Percentiles rank a stretch among this genome's conserved stretches.
These are phyloP conservation scores for Diarsia rubi DNA, from an alignment of 2,888 invertebrate species.

Conservation along the genomic window DNA sequence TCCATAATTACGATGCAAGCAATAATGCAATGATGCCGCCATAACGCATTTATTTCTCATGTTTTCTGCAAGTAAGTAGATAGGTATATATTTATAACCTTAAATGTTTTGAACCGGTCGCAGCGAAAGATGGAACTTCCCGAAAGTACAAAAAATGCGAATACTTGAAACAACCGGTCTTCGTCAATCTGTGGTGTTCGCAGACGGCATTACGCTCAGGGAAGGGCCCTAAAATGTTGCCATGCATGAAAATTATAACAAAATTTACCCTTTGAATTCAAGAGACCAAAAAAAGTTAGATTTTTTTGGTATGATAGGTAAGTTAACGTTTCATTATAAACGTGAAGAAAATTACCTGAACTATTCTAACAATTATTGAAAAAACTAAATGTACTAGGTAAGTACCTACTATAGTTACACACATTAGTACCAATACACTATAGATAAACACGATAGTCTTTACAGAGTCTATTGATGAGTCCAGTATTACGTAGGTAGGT, in stretches of 20 bases:
- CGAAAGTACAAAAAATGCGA: neutral
- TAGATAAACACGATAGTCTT: neutral
- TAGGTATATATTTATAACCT: neutral
- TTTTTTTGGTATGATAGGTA: neutral
- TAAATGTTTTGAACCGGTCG: slow-evolving; percentile 10
- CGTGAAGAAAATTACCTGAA: neutral
- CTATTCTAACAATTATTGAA: neutral
- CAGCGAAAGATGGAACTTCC: slow-evolving; percentile 13
- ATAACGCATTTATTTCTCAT: neutral
- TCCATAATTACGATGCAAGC: neutral
- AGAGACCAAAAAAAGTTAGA: too few species aligned
- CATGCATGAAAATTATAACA: neutral
- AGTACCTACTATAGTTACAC: too few species aligned
- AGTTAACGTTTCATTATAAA: neutral
- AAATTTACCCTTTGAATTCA: neutral
- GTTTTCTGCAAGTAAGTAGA: neutral
- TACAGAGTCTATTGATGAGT: neutral
- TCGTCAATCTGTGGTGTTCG: slow-evolving; percentile 41
- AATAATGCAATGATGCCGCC: neutral
- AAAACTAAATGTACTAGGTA: too few species aligned
- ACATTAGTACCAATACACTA: too few species aligned
- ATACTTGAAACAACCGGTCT: slow-evolving; percentile 50
- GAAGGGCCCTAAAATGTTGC: slow-evolving; percentile 37
- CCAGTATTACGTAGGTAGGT: neutral
- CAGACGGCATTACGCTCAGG: slow-evolving; percentile 12